Evolutionary conservation across 2,113 vertebrate genomes (phyloP).

Genomic region (Rhinolophus sinicus): DNA sequence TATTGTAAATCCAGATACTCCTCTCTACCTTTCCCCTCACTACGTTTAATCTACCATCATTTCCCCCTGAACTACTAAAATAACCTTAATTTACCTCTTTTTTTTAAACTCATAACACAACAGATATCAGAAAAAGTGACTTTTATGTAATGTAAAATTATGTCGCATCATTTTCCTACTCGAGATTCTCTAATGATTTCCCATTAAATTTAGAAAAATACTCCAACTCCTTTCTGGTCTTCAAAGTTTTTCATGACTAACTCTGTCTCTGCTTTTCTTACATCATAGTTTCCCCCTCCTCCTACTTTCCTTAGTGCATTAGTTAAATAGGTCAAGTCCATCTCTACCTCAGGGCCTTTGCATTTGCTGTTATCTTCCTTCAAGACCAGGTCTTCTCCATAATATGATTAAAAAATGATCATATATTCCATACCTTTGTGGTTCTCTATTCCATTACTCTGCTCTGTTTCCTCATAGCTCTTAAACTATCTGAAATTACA

Average conservation of each 20-base stretch:
- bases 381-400: background rate
- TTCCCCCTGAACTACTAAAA: background rate
- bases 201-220: background rate
- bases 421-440: no score
- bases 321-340: background rate
- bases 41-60: background rate
- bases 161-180: background rate
- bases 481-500: background rate
- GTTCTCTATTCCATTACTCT: background rate
- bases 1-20: background rate
- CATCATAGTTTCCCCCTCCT: no score
- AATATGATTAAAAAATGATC: background rate
- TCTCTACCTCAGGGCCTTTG: background rate
- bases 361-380: background rate
- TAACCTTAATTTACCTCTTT: background rate
- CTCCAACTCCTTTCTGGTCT: background rate
- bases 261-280: background rate
- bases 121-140: background rate
- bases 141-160: background rate
- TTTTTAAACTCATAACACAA: background rate
- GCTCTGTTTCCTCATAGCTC: background rate
- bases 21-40: background rate
- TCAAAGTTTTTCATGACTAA: background rate
- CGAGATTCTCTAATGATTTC: background rate
- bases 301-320: background rate